Evolutionary conservation across 1,140 invertebrate genomes (phyloP).

Genomic region (fruit fly (Drosophila melanogaster)): Release_6_plus_ISO1_MT NT_033777.3:30304501-30305000

Average conservation of each 20-base stretch:
- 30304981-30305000: too few relatives aligned
- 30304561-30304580: constrained; percentile 5
- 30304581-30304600: constrained; percentile 21
- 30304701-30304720: constrained; percentile 29
- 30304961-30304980: too few relatives aligned
- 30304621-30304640: constrained; percentile 24
- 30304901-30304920: constrained; percentile 4
- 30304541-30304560: constrained; percentile 17
- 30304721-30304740: constrained; percentile 24
- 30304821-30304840: constrained; percentile 1
- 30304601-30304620: constrained; percentile 32
- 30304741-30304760: constrained; percentile 15
- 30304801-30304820: constrained; percentile 22
- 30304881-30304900: constrained; percentile 23
- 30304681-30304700: constrained; percentile 7
- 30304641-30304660: constrained; percentile 34
- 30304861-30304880: constrained; percentile 28
- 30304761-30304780: constrained; percentile 30
- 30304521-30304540: constrained; percentile 25
- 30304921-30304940: not conserved
- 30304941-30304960: too few relatives aligned
- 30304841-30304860: constrained; percentile 25
- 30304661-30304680: constrained; percentile 30
- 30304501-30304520: constrained; percentile 48
- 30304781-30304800: constrained; percentile 1